Percentiles rank a stretch among this genome's conserved stretches.
Evolutionary conservation across 2,888 invertebrate species (phyloP).

Genomic region (Patella pellucida): DNA sequence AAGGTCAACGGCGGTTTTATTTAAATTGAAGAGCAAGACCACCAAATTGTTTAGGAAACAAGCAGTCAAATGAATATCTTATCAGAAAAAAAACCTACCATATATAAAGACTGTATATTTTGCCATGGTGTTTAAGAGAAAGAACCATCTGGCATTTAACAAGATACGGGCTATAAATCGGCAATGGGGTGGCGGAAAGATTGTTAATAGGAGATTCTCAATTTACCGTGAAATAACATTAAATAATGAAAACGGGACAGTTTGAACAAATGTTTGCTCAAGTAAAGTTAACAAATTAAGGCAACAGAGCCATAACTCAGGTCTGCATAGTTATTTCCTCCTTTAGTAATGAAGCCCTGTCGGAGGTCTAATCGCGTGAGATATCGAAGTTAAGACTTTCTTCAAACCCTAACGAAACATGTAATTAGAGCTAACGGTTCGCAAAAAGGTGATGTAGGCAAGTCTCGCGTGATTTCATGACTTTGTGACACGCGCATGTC

Average conservation of each 20-base stretch:
- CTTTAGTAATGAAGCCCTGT: neutral
- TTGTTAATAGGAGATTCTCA: neutral
- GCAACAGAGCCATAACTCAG: too few relatives aligned
- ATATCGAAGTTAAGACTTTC: conserved; percentile 3
- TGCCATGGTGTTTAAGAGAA: too few relatives aligned
- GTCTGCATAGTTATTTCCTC: neutral
- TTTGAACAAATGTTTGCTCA: neutral
- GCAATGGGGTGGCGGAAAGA: neutral
- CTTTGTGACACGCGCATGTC: neutral
- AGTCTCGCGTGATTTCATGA: conserved; percentile 1
- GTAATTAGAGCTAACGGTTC: neutral
- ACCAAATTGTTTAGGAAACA: too few relatives aligned
- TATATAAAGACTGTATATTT: too few relatives aligned
- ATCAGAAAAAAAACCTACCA: too few relatives aligned
- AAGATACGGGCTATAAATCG: neutral
- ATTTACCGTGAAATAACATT: neutral
- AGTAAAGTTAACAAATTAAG: too few relatives aligned
- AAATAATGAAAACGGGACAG: neutral
- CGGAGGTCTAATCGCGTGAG: neutral
- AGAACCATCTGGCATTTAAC: neutral
- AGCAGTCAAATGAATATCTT: too few relatives aligned
- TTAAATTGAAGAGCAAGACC: too few relatives aligned
- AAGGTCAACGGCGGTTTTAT: too few relatives aligned
- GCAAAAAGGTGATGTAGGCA: neutral
- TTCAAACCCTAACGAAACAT: neutral